Evolutionary conservation across 2,888 invertebrate genomes (phyloP), one percentile per base, ranked within the genome.

Genomic region (Hypomecis punctinalis): DNA sequence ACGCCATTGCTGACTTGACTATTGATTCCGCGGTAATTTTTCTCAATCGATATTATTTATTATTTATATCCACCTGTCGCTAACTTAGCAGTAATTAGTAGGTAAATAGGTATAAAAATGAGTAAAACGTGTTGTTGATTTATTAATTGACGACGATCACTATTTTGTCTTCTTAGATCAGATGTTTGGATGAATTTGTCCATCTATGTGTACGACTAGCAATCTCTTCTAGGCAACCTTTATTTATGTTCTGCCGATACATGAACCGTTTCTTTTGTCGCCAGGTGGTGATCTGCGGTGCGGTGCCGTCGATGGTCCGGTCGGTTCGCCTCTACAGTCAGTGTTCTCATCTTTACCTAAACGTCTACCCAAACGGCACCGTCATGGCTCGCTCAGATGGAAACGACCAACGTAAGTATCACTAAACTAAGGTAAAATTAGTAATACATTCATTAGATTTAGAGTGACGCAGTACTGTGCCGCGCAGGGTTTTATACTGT

Each of bases 231-330:
- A 23, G 23, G 3, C 3, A 23, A 23, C 23, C 23, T 23, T 39
- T 39, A 39, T 39, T 39, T 39, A 1, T 39, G 23, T 23, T 23
- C 3, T 23, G 23, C 23, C 23, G 6, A 48, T 64, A 66, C 40
- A 63, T 53, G 43, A 56, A 63, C 10, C 8, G 35, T 57, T 66
- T 61, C 67, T 40, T 76, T 71, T 69, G 5, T 66, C 58, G 61
- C 39, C 88, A 95, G 95, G 95, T 95, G 95, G 94, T 95, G 94
- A 95, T 95, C 94, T 95, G 95, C 94, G 95, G 95, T 93, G 95
- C 95, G 94, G 94, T 95, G 93, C 95, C 95, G 90, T 94, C 95
- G 89, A 95, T 94, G 94, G 94, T 95, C 89, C 94, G 95, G 90
- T 94, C 94, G 89, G 95, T 95, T 88, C 94, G 94, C 85, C 94